Base-by-base conservation (phyloP, 2,113 vertebrate genomes). In the Plestiodon gilberti region DNA sequence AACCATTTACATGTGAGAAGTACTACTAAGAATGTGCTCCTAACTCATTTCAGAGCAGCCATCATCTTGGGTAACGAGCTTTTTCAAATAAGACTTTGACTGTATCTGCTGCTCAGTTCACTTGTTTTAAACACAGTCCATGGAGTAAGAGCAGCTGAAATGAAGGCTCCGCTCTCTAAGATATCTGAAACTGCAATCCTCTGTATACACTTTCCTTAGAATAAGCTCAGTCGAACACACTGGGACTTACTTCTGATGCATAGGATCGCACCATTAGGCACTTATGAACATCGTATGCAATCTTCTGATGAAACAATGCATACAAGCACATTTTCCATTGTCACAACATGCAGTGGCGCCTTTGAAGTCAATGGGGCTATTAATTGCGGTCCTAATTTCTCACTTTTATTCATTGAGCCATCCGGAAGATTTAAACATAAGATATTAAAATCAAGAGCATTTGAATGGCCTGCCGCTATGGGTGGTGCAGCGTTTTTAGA, bases 291-390 rank as follows among this genome's bases (percentile, higher is more conserved):
- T 40, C 59, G 73, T 40, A 74, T 83, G 15, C 30, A 28, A 35
- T 25, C 38, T 57, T 35, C 33, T 28, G 69, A 83, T 90, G 89
- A 83, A 91, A 85, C 65, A 93, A 93, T 94, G 90, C 84, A 89
- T 90, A 91, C 90, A 93, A 85, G 64, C 86, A 89, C 88, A 89
- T 95, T 91, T 84, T 0, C 10, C 84, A 91, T 91, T 90, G 81
- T 81, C 87, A 88, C 77, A 55, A 71, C 71, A 23, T 43, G 59
- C 59, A 75, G 40, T 74, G 59, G 25, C 70, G 75, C 38, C 57
- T 75, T 14, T 75, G 57, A 83, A 83, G 70, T 61, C 70, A 64
- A 83, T 28, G 55, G 55, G 43, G 33, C 25, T 59, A 73, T 83
- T 83, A 74, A 83, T 75, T 83, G 14, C 62, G 30, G 33, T 61